These are phyloP conservation scores for Drosophila mimica DNA, from an alignment of 2,888 invertebrate genomes.

Conservation along the genomic window DNA sequence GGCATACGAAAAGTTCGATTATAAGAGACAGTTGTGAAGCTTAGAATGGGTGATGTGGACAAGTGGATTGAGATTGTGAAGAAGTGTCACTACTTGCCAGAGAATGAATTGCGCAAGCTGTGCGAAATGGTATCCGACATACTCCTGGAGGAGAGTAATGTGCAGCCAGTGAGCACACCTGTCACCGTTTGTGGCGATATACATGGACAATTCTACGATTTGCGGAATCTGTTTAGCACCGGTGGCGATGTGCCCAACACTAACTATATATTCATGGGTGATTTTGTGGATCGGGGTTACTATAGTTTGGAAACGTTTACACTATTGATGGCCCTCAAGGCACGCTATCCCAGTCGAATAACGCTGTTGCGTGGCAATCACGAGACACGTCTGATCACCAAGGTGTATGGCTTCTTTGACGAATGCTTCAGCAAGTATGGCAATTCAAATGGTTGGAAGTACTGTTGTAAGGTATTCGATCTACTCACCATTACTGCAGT, in stretches of 20 bases:
- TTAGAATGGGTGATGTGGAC: slow-evolving; percentile 91
- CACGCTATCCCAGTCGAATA: slow-evolving; percentile 94
- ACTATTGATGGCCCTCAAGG: slow-evolving; percentile 96
- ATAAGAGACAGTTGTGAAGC: background rate
- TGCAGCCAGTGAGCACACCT: slow-evolving; percentile 97
- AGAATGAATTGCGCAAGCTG: slow-evolving; percentile 97
- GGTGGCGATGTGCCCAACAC: slow-evolving; percentile 99
- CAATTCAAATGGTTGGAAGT: slow-evolving; percentile 98
- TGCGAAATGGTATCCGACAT: slow-evolving; percentile 98
- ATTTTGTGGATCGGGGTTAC: slow-evolving; percentile 99
- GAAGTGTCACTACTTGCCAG: slow-evolving; percentile 98
- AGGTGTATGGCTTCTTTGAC: slow-evolving; percentile 99
- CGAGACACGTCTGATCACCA: slow-evolving; percentile 98
- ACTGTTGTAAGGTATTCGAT: slow-evolving; percentile 99
- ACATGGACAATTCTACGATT: slow-evolving; percentile 98
- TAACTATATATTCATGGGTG: slow-evolving; percentile 99
- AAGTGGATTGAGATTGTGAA: slow-evolving; percentile 97
- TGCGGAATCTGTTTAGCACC: slow-evolving; percentile 97
- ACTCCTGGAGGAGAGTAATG: slow-evolving; percentile 97
- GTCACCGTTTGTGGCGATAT: slow-evolving; percentile 99
- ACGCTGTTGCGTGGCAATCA: slow-evolving; percentile 98
- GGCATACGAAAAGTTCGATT: background rate
- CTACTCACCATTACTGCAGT: slow-evolving; percentile 98
- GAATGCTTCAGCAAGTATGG: slow-evolving; percentile 99
- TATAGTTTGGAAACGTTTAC: slow-evolving; percentile 99